These are phyloP conservation scores for Octomys mimax DNA, from an alignment of 2,797 vertebrate species.

Conservation along the genomic window DNA sequence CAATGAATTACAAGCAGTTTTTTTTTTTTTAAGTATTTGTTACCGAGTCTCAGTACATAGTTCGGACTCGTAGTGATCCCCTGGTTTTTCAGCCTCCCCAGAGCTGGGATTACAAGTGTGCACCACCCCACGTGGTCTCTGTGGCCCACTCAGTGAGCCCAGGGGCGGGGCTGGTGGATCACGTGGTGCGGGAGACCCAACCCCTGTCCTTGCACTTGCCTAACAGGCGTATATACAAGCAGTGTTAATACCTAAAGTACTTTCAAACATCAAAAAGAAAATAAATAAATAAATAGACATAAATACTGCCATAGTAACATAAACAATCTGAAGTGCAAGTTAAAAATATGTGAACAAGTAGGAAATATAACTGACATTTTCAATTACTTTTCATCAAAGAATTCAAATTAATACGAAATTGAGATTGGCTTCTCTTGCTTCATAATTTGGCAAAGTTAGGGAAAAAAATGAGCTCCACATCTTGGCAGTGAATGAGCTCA, in stretches of 20 bases:
- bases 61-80: no score
- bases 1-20: not conserved
- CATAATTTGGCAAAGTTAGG: conserved; percentile 18
- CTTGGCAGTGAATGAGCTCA: not conserved
- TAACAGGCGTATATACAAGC: not conserved
- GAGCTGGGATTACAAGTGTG: no score
- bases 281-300: not conserved
- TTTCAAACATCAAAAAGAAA: not conserved
- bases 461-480: not conserved
- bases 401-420: conserved; percentile 43
- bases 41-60: no score
- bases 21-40: no score
- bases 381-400: conserved; percentile 30
- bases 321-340: not conserved
- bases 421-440: not conserved
- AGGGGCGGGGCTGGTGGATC: no score
- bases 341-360: conserved; percentile 12
- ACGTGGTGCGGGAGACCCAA: no score
- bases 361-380: conserved; percentile 8
- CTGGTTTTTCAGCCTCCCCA: no score
- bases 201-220: no score
- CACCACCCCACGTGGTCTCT: no score
- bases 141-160: no score
- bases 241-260: not conserved
- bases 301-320: not conserved